A percentile compares a stretch with the other conserved stretches of the same genome.
Conservation (phyloP, 2,888 invertebrate species). For the Allophyes oxyacanthae region DNA sequence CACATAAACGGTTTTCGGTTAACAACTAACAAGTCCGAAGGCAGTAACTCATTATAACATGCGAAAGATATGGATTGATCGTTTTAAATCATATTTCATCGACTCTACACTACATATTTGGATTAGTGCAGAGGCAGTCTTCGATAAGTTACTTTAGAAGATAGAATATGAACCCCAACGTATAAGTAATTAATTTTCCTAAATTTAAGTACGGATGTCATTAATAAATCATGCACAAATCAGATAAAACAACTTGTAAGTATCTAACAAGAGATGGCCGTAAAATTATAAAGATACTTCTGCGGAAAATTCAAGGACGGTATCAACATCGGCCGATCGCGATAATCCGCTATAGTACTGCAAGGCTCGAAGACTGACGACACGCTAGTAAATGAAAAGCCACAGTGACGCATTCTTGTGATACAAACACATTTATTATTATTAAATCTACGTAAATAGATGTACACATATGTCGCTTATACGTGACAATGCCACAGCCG, state of each 20-base stretch:
- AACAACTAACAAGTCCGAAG: constrained; percentile 1
- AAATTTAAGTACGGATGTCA: constrained; percentile 4
- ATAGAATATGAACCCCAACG: too few species aligned
- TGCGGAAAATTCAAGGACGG: constrained; percentile 26
- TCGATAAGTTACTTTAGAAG: too few species aligned
- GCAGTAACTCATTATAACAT: background rate
- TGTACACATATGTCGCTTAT: constrained; percentile 62
- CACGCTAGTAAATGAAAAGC: constrained; percentile 38
- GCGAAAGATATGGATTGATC: background rate
- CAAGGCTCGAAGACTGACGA: constrained; percentile 26
- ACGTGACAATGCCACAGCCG: constrained; percentile 75
- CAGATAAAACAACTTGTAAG: constrained; percentile 8
- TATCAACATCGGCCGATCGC: constrained; percentile 22
- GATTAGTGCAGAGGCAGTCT: too few species aligned
- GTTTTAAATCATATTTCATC: background rate
- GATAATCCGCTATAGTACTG: constrained; percentile 7
- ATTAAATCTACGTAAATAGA: constrained; percentile 62
- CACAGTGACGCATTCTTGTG: constrained; percentile 53
- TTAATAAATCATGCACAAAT: constrained; percentile 16
- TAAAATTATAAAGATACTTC: constrained; percentile 24
- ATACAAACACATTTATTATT: constrained; percentile 59
- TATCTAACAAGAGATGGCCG: constrained; percentile 15
- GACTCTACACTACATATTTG: too few species aligned
- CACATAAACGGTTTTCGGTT: constrained; percentile 14
- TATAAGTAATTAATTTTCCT: constrained; percentile 10